Evolutionary conservation across 2,113 vertebrate species (phyloP).

Genomic region (Theristicus caerulescens): DNA sequence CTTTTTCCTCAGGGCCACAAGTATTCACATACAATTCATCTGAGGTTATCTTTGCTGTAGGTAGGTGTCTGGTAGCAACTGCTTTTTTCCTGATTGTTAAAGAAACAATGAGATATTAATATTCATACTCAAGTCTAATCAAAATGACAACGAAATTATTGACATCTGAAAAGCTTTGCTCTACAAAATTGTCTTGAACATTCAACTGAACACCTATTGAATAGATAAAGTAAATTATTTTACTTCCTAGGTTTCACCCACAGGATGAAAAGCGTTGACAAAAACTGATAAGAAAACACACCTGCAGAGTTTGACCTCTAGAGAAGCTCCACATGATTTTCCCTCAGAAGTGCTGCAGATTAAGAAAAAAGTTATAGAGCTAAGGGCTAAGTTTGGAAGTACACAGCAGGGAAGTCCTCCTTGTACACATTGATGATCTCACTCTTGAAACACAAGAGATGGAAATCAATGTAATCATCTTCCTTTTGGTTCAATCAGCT

Average conservation of each 20-base stretch:
- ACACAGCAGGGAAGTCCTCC: conserved; percentile 12
- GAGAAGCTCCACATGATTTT: not conserved
- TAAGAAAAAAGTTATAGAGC: not conserved
- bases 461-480: conserved; percentile 34
- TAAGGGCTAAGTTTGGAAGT: conserved; percentile 3
- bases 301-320: not conserved
- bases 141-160: not conserved
- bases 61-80: not conserved
- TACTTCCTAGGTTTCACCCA: not conserved
- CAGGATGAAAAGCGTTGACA: not conserved
- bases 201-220: not conserved
- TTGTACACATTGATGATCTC: conserved; percentile 10
- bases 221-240: not conserved
- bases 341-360: not conserved
- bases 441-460: conserved; percentile 3
- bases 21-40: not conserved
- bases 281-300: conserved; percentile 5
- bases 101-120: not conserved
- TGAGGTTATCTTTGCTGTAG: not conserved
- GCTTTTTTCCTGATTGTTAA: not conserved
- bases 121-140: not conserved
- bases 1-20: not conserved
- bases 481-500: conserved; percentile 32
- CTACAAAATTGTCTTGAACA: not conserved
- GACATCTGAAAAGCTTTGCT: not conserved